phyloP scores from a whole-genome alignment of 2,888 invertebrate genomes.

The Megamerina dolium region DNA sequence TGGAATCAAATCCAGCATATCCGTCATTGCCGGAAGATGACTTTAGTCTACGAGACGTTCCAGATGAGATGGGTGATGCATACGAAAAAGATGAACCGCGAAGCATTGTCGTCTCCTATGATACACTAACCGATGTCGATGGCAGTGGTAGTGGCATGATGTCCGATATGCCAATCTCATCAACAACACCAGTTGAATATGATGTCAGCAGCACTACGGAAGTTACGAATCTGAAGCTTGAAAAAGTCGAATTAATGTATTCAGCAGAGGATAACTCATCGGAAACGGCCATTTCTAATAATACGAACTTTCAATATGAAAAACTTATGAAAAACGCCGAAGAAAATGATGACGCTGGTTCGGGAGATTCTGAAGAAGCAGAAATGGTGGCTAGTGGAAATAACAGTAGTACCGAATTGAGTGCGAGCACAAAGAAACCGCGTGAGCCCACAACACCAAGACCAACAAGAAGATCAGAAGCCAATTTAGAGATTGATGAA shows the following conservation, averaged over 20 bases:
- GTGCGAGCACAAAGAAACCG: constrained; percentile 13
- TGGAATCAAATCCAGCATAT: constrained; percentile 52
- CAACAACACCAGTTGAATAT: constrained; percentile 9
- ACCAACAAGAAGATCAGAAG: constrained; percentile 15
- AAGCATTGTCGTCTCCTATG: constrained; percentile 28
- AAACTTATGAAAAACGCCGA: constrained; percentile 19
- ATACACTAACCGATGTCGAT: constrained; percentile 23
- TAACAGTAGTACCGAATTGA: constrained; percentile 17
- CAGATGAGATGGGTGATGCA: constrained; percentile 33
- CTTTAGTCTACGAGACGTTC: constrained; percentile 45
- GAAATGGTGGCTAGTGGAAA: constrained; percentile 24
- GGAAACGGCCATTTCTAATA: constrained; percentile 33
- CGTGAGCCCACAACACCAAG: constrained; percentile 37
- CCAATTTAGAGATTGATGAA: constrained; percentile 37
- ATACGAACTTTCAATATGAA: constrained; percentile 26
- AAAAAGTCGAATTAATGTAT: constrained; percentile 28
- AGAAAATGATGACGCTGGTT: constrained; percentile 16
- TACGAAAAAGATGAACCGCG: constrained; percentile 41
- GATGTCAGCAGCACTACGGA: constrained; percentile 14
- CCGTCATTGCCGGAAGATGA: constrained; percentile 53
- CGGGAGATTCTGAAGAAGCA: constrained; percentile 19
- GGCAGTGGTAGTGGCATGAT: constrained; percentile 31
- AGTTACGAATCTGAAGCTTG: not conserved
- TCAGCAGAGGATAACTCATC: constrained; percentile 34
- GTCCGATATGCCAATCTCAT: not conserved